Percentiles rank a stretch among this genome's conserved stretches.
Conservation (phyloP, 1,140 invertebrate genomes). For the Musca vetustissima region DNA sequence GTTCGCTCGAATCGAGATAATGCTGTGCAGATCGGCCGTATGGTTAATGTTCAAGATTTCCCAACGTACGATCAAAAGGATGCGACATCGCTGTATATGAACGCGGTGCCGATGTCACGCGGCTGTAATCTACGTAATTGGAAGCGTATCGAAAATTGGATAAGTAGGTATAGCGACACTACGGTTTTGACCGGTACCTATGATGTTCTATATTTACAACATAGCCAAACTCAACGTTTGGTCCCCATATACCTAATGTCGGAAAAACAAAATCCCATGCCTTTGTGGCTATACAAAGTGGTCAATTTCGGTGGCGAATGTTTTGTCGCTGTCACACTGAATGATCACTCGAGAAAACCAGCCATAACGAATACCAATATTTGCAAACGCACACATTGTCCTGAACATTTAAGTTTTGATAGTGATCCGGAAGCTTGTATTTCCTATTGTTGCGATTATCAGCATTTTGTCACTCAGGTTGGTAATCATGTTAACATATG, state of each 20-base stretch:
- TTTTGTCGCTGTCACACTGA: neutral
- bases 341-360: neutral
- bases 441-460: neutral
- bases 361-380: too few relatives aligned
- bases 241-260: neutral
- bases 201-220: neutral
- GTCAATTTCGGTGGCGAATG: neutral
- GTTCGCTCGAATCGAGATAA: neutral
- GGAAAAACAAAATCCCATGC: neutral
- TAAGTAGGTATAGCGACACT: neutral
- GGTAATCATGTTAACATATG: neutral
- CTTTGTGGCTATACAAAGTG: neutral
- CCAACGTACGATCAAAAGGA: conserved; percentile 10
- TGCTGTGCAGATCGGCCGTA: neutral
- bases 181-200: neutral
- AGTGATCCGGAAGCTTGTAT: too few relatives aligned
- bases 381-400: neutral
- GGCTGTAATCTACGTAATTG: conserved; percentile 3
- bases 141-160: conserved; percentile 10
- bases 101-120: neutral
- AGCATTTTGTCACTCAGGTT: neutral
- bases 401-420: neutral
- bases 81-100: neutral
- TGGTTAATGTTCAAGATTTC: conserved; percentile 2
- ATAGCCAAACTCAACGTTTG: neutral